Evolutionary conservation across 2,888 invertebrate species (phyloP), one percentile per base, ranked within the genome.

Genomic region (Ochropleura plecta): DNA sequence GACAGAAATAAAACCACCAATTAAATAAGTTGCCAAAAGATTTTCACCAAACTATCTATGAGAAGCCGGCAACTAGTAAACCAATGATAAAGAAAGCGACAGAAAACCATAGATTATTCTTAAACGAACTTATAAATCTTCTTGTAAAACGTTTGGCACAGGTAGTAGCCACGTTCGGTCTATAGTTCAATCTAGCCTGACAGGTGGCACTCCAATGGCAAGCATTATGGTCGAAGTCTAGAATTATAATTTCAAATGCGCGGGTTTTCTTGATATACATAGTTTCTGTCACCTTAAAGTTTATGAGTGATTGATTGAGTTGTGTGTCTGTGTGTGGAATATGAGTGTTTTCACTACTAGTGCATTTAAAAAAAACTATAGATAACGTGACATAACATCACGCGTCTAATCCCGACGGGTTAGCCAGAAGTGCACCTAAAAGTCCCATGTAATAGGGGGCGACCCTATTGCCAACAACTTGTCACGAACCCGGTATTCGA

Each of bases 241-340:
- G 20, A 68, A 82, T 79, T 79, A 63, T 30, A 81, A 75, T 75
- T 79, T 75, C 60, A 81, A 82, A 81, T 81, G 74, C 63, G 70
- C 64, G 74, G 80, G 80, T 77, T 80, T 80, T 81, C 79, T 80
- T 76, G 70, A 59, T 64, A 51, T n/a, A n/a, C n/a, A n/a, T 65
- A 81, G 76, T 70, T 64, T 70, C 81, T 49, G 57, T 59, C 64
- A 81, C 81, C 59, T 81, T 76, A 20, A 20, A 40, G 55, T 70
- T 44, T 1, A 14, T 53, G 49, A 65, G 42, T 66, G 64, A 76
- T 68, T 55, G n/a, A 76, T 70, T 42, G 20, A 62, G 46, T 44
- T 64, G 46, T 62, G 40, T n/a, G 6, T 60, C 20, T 53, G n/a
- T 53, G 53, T 53, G 53, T n/a, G n/a, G 12, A 30, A 30, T 55